Conservation (phyloP, 2,797 vertebrate species). For the Dryobates pubescens region DNA sequence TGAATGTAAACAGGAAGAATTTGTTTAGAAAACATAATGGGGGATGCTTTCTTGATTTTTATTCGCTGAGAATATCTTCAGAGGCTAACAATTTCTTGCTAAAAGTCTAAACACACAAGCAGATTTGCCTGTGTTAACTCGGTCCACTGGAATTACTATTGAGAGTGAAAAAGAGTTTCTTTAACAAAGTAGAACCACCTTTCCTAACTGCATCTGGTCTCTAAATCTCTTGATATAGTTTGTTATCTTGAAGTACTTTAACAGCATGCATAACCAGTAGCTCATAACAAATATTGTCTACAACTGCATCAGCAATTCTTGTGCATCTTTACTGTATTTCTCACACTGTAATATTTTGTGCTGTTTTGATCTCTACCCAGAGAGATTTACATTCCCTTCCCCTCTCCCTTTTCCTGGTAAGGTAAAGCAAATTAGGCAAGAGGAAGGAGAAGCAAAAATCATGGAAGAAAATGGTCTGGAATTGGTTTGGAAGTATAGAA, state of each 20-base stretch:
- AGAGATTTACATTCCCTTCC: too few species aligned
- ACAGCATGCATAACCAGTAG: not conserved
- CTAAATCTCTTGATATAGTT: not conserved
- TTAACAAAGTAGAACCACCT: not conserved
- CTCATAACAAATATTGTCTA: not conserved
- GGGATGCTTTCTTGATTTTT: not conserved
- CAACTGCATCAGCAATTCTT: not conserved
- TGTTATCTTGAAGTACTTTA: not conserved
- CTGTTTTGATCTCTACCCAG: too few species aligned
- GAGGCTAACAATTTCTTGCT: not conserved
- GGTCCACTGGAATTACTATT: not conserved
- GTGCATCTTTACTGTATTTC: fast-evolving
- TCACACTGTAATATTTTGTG: not conserved
- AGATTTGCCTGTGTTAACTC: not conserved
- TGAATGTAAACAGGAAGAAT: not conserved
- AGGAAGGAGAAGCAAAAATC: too few species aligned
- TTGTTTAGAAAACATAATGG: not conserved
- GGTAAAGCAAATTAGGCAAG: too few species aligned
- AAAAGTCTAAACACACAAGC: not conserved
- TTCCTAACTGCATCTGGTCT: not conserved
- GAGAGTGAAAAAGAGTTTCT: not conserved
- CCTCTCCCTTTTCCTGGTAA: too few species aligned
- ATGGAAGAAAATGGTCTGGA: too few species aligned
- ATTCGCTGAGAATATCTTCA: not conserved
- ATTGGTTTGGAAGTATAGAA: too few species aligned